Percentiles rank a stretch among this genome's conserved stretches.
Evolutionary conservation across 1,140 invertebrate species (phyloP).

Genomic region (Lethocerus indicus): DNA sequence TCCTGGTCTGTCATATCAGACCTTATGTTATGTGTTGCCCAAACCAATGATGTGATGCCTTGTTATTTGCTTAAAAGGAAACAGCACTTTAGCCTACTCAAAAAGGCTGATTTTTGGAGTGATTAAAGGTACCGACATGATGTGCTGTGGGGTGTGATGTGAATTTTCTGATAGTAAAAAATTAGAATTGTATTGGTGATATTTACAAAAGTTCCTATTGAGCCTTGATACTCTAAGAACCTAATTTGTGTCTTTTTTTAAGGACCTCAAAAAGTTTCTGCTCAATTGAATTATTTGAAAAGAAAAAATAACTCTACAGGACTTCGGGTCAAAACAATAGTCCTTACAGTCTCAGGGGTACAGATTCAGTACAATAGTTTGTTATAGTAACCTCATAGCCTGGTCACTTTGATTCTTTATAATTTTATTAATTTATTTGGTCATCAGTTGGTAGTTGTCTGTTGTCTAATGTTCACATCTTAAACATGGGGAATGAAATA

Average conservation of each 20-base stretch:
- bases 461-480: too few species aligned
- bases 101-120: too few species aligned
- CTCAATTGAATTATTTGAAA: constrained; percentile 10
- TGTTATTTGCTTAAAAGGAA: background rate
- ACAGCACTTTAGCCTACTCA: too few species aligned
- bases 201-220: constrained; percentile 20
- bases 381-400: too few species aligned
- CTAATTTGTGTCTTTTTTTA: constrained; percentile 14
- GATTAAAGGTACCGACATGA: too few species aligned
- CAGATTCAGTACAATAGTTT: constrained; percentile 18
- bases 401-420: too few species aligned
- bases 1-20: too few species aligned
- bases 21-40: too few species aligned
- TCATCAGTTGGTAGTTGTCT: too few species aligned
- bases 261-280: constrained; percentile 12
- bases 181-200: constrained; percentile 18
- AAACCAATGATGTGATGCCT: background rate
- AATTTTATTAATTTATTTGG: too few species aligned
- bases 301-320: constrained; percentile 7
- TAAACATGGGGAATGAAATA: too few species aligned
- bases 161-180: constrained; percentile 7
- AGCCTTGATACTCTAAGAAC: constrained; percentile 19
- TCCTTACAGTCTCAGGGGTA: constrained; percentile 18
- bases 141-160: background rate
- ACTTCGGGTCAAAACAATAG: constrained; percentile 11